Conservation (phyloP, 2,888 invertebrate genomes). For the Dusona sp. region DNA sequence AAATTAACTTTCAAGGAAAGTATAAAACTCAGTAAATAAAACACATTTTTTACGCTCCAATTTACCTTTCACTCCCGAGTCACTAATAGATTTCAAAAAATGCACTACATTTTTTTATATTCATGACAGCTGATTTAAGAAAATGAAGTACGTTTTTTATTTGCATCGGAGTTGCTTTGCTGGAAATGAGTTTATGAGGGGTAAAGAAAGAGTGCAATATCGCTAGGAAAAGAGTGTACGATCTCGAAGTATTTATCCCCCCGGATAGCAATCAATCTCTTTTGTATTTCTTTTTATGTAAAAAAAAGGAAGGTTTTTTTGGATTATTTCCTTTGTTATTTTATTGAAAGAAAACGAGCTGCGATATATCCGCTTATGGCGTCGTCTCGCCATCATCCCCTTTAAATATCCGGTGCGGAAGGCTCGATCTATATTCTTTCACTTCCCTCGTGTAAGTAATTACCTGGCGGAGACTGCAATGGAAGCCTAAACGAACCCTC, state of each 20-base stretch:
- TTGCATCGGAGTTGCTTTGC: neutral
- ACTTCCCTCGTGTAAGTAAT: slow-evolving; percentile 54
- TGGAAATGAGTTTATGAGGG: neutral
- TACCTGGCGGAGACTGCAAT: slow-evolving; percentile 41
- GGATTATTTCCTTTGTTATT: slow-evolving; percentile 1
- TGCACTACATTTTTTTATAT: too few relatives aligned
- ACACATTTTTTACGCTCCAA: neutral
- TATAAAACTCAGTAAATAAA: neutral
- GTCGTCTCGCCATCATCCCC: slow-evolving; percentile 49
- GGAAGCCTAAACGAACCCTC: slow-evolving; percentile 36
- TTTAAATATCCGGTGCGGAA: slow-evolving; percentile 60
- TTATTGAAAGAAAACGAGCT: slow-evolving; percentile 12
- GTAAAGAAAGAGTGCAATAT: neutral
- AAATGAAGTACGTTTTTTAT: neutral
- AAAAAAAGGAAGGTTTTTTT: neutral
- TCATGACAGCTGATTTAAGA: neutral
- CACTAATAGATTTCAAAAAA: neutral
- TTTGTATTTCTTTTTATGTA: neutral
- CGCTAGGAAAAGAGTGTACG: neutral
- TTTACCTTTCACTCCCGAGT: neutral
- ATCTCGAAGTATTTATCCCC: neutral
- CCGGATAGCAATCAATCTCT: neutral
- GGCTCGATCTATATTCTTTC: slow-evolving; percentile 55
- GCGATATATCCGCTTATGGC: slow-evolving; percentile 19
- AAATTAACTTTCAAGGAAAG: neutral